These are phyloP conservation scores for Eucriotettix oculatus DNA, from an alignment of 2,888 invertebrate genomes.

Conservation along the genomic window DNA sequence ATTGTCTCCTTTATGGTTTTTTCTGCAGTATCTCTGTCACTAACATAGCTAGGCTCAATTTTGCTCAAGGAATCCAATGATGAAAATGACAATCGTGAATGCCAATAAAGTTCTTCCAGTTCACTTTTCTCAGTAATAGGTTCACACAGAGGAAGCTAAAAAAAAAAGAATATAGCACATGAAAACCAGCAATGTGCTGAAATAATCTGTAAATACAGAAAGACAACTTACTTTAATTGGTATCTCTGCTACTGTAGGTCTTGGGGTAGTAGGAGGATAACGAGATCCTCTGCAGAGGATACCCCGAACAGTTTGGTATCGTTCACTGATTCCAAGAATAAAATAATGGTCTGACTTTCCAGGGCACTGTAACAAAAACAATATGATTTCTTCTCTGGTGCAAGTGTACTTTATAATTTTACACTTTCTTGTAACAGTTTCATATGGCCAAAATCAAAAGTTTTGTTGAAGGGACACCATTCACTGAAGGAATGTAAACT, in stretches of 20 bases:
- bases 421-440: too few species aligned
- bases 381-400: too few species aligned
- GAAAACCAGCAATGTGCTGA: too few species aligned
- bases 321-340: conserved; percentile 61
- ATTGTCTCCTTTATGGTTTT: conserved; percentile 57
- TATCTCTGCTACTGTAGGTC: conserved; percentile 65
- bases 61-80: conserved; percentile 4
- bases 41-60: conserved; percentile 8
- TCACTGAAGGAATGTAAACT: too few species aligned
- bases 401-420: too few species aligned
- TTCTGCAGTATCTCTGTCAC: conserved; percentile 33
- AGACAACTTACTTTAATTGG: conserved; percentile 37
- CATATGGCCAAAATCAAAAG: too few species aligned
- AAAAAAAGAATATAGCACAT: conserved; percentile 3
- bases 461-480: too few species aligned
- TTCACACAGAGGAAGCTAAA: conserved; percentile 59
- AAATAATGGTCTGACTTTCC: conserved; percentile 59
- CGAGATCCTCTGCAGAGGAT: conserved; percentile 77
- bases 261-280: conserved; percentile 74
- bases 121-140: conserved; percentile 60
- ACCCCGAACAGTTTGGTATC: conserved; percentile 57
- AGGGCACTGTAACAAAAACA: conserved; percentile 29
- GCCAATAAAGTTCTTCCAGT: conserved; percentile 43
- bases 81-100: conserved; percentile 2
- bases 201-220: neutral